Evolutionary conservation across 2,113 vertebrate species (phyloP).

Genomic region (Neoarius graeffei): DNA sequence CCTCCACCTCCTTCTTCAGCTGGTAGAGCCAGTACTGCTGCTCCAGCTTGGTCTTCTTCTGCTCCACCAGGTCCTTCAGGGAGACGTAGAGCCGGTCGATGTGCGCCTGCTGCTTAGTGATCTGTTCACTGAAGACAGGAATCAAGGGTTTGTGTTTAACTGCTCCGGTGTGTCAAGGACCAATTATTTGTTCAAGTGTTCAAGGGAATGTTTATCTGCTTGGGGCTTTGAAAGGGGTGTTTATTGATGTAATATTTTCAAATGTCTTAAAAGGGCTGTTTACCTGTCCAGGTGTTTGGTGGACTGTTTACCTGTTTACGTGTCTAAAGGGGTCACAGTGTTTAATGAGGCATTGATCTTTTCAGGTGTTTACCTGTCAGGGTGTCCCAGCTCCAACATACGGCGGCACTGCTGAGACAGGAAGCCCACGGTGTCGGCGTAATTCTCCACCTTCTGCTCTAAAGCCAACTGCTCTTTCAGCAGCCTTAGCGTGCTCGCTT

Average conservation of each 20-base stretch:
- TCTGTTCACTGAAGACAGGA: conserved; percentile 72
- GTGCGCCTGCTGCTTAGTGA: conserved; percentile 88
- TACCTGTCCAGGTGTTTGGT: not conserved
- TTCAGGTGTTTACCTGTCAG: conserved; percentile 79
- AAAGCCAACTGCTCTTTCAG: conserved; percentile 86
- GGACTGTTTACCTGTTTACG: conserved; percentile 64
- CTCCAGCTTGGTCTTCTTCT: conserved; percentile 84
- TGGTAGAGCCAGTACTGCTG: conserved; percentile 91
- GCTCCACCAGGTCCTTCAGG: conserved; percentile 89
- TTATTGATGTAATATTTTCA: no score
- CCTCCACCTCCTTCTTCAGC: conserved; percentile 88
- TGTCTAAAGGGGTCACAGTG: not conserved
- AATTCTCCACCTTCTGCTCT: conserved; percentile 89
- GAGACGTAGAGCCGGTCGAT: conserved; percentile 88
- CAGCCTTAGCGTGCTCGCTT: conserved; percentile 79
- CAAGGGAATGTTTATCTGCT: not conserved
- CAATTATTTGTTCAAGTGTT: not conserved
- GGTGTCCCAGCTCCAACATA: conserved; percentile 82
- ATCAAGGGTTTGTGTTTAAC: not conserved
- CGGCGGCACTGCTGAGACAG: conserved; percentile 84
- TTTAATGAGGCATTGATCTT: not conserved
- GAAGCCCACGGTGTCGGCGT: conserved; percentile 84
- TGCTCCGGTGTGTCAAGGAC: not conserved
- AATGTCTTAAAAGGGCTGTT: not conserved
- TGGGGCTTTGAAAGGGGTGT: no score